phyloP scores from a whole-genome alignment of 1,140 invertebrate species.

The Magallana ariakensis region DNA sequence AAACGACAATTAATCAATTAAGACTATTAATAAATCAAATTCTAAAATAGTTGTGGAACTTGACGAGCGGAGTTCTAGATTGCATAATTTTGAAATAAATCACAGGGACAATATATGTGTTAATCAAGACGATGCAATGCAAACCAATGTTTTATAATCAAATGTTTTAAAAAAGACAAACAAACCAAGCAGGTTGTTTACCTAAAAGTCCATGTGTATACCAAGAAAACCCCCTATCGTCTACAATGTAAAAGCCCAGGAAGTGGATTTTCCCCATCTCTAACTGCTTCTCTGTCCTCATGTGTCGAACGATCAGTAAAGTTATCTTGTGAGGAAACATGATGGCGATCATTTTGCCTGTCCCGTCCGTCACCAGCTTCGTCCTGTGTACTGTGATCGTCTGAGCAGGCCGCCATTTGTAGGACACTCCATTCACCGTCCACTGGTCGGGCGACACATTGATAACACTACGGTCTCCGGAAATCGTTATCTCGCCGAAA shows the following conservation, averaged over 20 bases:
- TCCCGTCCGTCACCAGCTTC: constrained; percentile 58
- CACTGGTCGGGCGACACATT: constrained; percentile 47
- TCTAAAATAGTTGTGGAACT: no score
- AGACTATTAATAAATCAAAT: no score
- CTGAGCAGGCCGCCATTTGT: constrained; percentile 49
- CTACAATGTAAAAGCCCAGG: constrained; percentile 57
- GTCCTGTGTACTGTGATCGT: constrained; percentile 50
- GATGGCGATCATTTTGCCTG: constrained; percentile 51
- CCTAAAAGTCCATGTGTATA: constrained; percentile 56
- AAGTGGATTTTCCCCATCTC: constrained; percentile 51
- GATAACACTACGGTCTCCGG: constrained; percentile 36
- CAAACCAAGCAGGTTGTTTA: background rate
- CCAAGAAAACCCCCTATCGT: constrained; percentile 57
- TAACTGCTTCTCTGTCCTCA: constrained; percentile 53
- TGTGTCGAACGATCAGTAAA: constrained; percentile 50
- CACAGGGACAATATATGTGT: no score
- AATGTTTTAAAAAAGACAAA: background rate
- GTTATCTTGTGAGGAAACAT: constrained; percentile 57
- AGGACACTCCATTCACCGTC: constrained; percentile 37
- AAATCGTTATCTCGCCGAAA: constrained; percentile 49
- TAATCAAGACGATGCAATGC: no score
- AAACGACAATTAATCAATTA: background rate
- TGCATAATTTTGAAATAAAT: background rate
- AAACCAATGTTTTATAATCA: no score
- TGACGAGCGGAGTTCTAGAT: background rate